phyloP scores from a whole-genome alignment of 2,888 invertebrate genomes.

The Caradrina kadenii region DNA sequence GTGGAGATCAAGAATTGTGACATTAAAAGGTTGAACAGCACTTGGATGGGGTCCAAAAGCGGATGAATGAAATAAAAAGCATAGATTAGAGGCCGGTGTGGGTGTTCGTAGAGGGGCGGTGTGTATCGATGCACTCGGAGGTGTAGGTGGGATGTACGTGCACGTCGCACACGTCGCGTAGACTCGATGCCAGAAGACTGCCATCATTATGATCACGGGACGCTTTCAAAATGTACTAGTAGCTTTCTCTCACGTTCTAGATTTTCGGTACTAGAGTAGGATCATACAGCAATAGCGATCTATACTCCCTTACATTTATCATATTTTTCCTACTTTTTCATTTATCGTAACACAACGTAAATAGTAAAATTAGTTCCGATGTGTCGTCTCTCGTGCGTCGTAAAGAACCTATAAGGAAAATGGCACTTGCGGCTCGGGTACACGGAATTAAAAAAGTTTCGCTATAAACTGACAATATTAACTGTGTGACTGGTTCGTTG shows the following conservation, averaged over 20 bases:
- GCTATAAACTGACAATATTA: neutral
- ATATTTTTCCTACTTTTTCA: neutral
- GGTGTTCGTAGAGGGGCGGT: conserved; percentile 13
- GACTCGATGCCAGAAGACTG: neutral
- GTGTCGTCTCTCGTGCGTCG: neutral
- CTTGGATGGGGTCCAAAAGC: conserved; percentile 56
- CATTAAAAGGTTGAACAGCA: conserved; percentile 60
- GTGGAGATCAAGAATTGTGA: conserved; percentile 54
- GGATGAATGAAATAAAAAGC: conserved; percentile 56
- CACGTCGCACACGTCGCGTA: conserved; percentile 6
- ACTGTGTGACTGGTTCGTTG: neutral
- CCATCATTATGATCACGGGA: neutral
- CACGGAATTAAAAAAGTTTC: conserved; percentile 15
- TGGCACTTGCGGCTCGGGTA: neutral
- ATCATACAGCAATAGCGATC: neutral
- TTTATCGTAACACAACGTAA: neutral
- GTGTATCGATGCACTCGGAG: conserved; percentile 1
- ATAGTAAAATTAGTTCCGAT: conserved; percentile 3
- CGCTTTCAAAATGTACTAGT: neutral
- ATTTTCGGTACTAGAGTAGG: neutral
- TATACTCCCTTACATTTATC: neutral
- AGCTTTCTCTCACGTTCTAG: neutral
- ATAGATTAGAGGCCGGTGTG: conserved; percentile 40
- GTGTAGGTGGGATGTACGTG: neutral
- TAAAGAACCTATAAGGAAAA: conserved; percentile 27